Evolutionary conservation across 92 coral and sea anemone species (phyloP).

Genomic region (Metridium senile): DNA sequence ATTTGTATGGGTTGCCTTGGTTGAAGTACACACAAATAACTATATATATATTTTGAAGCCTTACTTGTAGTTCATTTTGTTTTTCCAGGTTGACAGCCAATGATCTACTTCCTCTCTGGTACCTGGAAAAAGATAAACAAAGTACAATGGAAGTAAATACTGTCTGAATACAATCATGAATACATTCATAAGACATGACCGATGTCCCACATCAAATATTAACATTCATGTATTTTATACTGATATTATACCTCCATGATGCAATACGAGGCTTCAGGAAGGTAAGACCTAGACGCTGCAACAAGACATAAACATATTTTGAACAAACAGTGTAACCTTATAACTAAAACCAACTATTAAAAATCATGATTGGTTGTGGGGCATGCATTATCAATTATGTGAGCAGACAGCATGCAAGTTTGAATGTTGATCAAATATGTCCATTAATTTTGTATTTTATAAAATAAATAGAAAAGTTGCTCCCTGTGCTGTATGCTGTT

Average conservation of each 20-base stretch:
- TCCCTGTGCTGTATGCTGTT: too few species aligned
- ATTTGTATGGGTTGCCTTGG: too few species aligned
- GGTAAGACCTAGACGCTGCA: slow-evolving; percentile 92
- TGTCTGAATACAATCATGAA: too few species aligned
- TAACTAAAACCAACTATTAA: neutral
- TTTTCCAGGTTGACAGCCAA: slow-evolving; percentile 71
- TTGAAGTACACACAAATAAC: too few species aligned
- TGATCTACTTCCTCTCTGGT: slow-evolving; percentile 92
- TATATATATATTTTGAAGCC: neutral
- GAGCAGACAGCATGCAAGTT: too few species aligned
- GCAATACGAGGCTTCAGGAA: slow-evolving; percentile 93
- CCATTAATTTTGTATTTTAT: too few species aligned
- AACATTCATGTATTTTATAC: neutral
- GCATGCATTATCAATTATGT: too few species aligned
- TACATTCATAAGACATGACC: too few species aligned
- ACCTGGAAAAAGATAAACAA: slow-evolving; percentile 46
- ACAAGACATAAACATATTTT: neutral
- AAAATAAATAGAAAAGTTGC: too few species aligned
- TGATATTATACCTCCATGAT: slow-evolving; percentile 82
- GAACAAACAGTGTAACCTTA: neutral
- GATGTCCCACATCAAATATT: neutral
- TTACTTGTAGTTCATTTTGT: slow-evolving; percentile 27
- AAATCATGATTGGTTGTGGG: too few species aligned
- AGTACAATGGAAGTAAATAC: neutral
- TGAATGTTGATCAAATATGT: too few species aligned